phyloP scores from a whole-genome alignment of 2,113 vertebrate species.

The Phalacrocorax brasilianus region DNA sequence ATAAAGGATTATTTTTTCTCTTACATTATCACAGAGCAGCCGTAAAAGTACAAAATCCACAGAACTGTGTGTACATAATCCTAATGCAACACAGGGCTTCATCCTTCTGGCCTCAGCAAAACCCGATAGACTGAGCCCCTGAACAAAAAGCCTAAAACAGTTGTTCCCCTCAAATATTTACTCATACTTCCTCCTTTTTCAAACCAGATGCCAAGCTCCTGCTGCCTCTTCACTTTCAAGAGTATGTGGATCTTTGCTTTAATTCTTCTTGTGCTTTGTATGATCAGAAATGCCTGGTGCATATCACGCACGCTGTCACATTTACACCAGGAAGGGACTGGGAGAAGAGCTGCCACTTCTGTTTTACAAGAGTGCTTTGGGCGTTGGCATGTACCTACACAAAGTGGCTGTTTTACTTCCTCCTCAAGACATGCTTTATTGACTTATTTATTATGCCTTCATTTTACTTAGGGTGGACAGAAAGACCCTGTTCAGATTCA shows the following conservation, averaged over 20 bases:
- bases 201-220: background rate
- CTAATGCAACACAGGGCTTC: constrained; percentile 27
- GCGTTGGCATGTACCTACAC: background rate
- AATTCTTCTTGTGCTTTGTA: background rate
- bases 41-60: constrained; percentile 83
- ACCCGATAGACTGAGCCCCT: background rate
- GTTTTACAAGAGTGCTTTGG: constrained; percentile 1
- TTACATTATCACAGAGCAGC: constrained; percentile 71
- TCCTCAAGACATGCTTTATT: constrained; percentile 1
- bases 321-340: constrained; percentile 24
- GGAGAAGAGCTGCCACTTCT: background rate
- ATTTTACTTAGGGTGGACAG: background rate
- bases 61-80: constrained; percentile 47
- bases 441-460: constrained; percentile 16
- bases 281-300: background rate
- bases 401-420: constrained; percentile 2
- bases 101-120: constrained; percentile 1
- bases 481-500: background rate
- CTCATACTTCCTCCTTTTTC: constrained; percentile 1
- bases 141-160: background rate
- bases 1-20: constrained; percentile 79
- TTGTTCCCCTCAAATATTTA: constrained; percentile 31
- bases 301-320: background rate
- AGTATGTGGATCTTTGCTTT: background rate
- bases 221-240: background rate